A percentile compares a stretch with the other conserved stretches of the same genome.
Evolutionary conservation across 2,888 invertebrate genomes (phyloP).

Genomic region (Acronicta aceris): DNA sequence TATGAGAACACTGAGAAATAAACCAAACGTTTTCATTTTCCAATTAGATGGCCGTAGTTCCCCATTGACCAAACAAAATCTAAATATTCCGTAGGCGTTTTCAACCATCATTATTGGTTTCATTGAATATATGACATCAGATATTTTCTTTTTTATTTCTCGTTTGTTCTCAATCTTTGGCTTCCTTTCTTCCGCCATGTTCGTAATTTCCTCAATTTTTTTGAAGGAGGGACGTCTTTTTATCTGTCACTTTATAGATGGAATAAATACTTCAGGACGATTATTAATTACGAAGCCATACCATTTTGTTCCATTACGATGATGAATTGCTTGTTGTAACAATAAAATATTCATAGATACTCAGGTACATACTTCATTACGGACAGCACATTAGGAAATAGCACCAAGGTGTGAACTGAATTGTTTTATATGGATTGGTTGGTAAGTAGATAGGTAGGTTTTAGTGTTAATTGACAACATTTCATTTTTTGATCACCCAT

Average conservation of each 20-base stretch:
- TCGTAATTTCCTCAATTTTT: neutral
- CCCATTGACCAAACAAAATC: conserved; percentile 60
- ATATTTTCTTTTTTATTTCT: conserved; percentile 36
- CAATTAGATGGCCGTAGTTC: conserved; percentile 54
- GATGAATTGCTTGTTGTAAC: conserved; percentile 45
- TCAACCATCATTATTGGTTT: conserved; percentile 63
- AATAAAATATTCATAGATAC: conserved; percentile 42
- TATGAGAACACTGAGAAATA: conserved; percentile 44
- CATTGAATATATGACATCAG: conserved; percentile 51
- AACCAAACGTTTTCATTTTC: conserved; percentile 60
- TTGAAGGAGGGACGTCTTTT: conserved; percentile 12
- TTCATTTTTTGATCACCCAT: too few species aligned
- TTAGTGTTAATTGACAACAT: conserved; percentile 1
- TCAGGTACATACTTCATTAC: conserved; percentile 7
- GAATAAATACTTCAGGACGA: conserved; percentile 7
- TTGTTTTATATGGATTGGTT: conserved; percentile 4
- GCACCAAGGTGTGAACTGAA: conserved; percentile 11
- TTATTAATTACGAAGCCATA: conserved; percentile 9
- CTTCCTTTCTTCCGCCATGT: conserved; percentile 32
- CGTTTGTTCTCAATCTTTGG: conserved; percentile 21
- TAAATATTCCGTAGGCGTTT: conserved; percentile 67
- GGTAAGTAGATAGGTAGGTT: neutral
- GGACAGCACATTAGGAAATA: conserved; percentile 15
- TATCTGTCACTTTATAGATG: neutral
- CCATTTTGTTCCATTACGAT: conserved; percentile 43